Percentiles rank a stretch among this genome's conserved stretches.
Conservation (phyloP, 2,888 invertebrate species). For the Caenorhabditis sp. region DNA sequence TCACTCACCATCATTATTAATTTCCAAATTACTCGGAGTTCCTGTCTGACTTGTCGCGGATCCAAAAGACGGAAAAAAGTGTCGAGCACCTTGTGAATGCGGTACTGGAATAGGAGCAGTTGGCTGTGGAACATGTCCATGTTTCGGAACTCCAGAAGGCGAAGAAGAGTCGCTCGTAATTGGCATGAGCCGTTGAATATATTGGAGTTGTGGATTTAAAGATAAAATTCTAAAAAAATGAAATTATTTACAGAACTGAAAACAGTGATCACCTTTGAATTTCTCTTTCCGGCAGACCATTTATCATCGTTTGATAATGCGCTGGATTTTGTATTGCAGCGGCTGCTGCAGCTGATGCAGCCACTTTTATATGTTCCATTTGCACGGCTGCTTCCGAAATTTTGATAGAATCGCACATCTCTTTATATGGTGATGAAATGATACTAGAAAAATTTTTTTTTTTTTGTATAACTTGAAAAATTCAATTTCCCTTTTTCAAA, state of each 20-base stretch:
- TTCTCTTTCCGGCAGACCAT: background rate
- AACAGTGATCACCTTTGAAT: background rate
- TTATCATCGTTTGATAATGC: background rate
- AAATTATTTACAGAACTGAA: too few species aligned
- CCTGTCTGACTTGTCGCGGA: background rate
- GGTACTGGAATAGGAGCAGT: background rate
- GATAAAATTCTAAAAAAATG: background rate
- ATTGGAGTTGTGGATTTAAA: background rate
- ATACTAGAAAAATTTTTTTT: background rate
- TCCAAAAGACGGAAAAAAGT: background rate
- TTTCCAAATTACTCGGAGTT: background rate
- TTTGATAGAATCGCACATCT: background rate
- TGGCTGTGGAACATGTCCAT: background rate
- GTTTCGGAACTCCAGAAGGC: background rate
- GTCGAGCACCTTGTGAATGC: background rate
- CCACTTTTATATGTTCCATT: too few species aligned
- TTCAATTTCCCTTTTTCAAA: background rate
- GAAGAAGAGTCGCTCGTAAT: background rate
- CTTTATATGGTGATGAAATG: background rate
- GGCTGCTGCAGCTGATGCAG: too few species aligned
- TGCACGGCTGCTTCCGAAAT: background rate
- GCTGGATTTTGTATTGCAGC: background rate
- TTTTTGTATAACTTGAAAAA: constrained; percentile 1
- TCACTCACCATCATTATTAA: background rate
- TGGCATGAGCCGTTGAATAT: background rate